phyloP scores from a whole-genome alignment of 1,140 invertebrate genomes.

The Drosophila jambulina region DNA sequence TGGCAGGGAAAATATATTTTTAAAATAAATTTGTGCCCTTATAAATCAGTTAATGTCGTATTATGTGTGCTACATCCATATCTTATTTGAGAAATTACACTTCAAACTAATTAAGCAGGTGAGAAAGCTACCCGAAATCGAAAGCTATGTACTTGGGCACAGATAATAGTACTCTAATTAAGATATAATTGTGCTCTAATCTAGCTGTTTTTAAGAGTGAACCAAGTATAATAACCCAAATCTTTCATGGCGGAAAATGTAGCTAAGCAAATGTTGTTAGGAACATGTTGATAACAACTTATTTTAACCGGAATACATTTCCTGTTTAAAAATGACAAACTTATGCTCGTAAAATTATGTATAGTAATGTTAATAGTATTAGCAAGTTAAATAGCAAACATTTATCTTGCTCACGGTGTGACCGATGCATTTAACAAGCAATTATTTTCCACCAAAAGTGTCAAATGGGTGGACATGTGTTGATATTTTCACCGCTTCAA shows the following conservation, averaged over 20 bases:
- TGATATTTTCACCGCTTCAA: constrained; percentile 6
- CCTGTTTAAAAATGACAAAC: not conserved
- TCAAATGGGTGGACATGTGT: constrained; percentile 6
- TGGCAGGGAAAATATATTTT: not conserved
- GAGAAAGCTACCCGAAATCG: not conserved
- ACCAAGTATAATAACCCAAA: too few relatives aligned
- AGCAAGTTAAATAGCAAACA: not conserved
- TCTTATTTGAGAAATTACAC: not conserved
- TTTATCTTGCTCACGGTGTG: constrained; percentile 2
- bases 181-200: not conserved
- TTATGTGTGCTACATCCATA: not conserved
- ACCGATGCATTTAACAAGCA: not conserved
- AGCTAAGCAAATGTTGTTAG: not conserved
- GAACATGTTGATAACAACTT: not conserved
- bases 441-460: constrained; percentile 17
- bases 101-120: not conserved
- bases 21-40: not conserved
- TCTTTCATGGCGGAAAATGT: not conserved
- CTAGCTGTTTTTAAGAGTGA: too few relatives aligned
- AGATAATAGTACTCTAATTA: too few relatives aligned
- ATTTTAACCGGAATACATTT: not conserved
- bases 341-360: not conserved
- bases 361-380: not conserved
- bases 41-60: not conserved
- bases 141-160: not conserved